Base-by-base conservation (phyloP, 2,888 invertebrate genomes). In the Thymelicus sylvestris region DNA sequence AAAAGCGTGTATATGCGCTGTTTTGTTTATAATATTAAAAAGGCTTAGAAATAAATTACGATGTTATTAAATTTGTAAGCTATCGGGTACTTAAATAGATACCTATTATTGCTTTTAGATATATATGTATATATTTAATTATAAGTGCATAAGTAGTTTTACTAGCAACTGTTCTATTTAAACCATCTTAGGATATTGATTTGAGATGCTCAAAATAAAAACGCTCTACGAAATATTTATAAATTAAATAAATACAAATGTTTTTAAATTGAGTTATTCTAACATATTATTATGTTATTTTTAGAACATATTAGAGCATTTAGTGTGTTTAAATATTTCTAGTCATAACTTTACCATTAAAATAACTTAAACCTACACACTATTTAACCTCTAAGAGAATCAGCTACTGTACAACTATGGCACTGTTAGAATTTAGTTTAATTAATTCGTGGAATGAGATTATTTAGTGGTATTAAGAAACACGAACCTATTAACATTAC, bases 371-470 rank as follows among this genome's bases (percentile, higher is more conserved):
- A 38, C 38, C 64, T 69, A 64, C 72, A 74, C 57, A 55, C 69
- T 74, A 73, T 74, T 67, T 75, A 75, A 78, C 70, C 73, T 67
- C 77, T 79, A 77, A 77, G 73, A 77, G 77, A 78, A 77, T 78
- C 77, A 74, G 75, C 79, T 80, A 80, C 79, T 81, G 76, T 81
- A 81, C 76, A 81, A 80, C 81, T 83, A 84, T 84, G 83, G 84
- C 84, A 84, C 84, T 83, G 80, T 79, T 78, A 76, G 78, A 78
- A 79, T 71, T 74, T 73, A 77, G 57, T 67, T 76, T 73, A 77
- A 60, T 66, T 76, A 77, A 74, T 63, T 64, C 72, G 73, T 77
- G 79, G 80, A 81, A 80, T 82, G 79, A 77, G 77, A 78, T 77
- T 75, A 13, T 57, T 57, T 38, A 79, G 72, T 76, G 79, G 76